Conservation (phyloP, 1,140 invertebrate species). For the Telenomus remus region DNA sequence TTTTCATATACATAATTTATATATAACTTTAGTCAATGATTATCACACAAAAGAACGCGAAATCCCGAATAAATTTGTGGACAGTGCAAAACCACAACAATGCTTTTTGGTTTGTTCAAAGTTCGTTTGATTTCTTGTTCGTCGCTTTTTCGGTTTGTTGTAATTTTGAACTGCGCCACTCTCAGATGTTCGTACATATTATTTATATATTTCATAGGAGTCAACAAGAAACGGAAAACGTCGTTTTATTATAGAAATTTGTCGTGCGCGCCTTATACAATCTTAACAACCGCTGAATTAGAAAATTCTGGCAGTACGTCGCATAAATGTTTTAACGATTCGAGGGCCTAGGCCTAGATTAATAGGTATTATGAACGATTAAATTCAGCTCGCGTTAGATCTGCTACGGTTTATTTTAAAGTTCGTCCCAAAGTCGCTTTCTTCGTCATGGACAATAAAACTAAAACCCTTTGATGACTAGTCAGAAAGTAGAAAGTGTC, state of each 20-base stretch:
- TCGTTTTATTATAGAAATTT: slow-evolving; percentile 24
- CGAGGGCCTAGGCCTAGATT: not conserved
- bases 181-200: not conserved
- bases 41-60: slow-evolving; percentile 43
- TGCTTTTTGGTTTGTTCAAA: not conserved
- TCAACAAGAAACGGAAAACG: slow-evolving; percentile 15
- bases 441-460: no score
- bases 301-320: slow-evolving; percentile 49
- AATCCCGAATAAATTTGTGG: slow-evolving; percentile 22
- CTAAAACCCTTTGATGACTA: no score
- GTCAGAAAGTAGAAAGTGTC: no score
- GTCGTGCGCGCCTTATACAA: slow-evolving; percentile 19
- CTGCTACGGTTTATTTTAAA: no score
- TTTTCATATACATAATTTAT: slow-evolving; percentile 42
- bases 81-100: slow-evolving; percentile 26
- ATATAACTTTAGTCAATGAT: slow-evolving; percentile 29
- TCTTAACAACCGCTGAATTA: slow-evolving; percentile 35
- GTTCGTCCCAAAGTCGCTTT: no score
- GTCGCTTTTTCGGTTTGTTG: not conserved
- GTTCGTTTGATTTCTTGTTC: not conserved
- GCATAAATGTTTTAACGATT: slow-evolving; percentile 29
- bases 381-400: no score
- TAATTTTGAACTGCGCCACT: slow-evolving; percentile 7
- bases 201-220: slow-evolving; percentile 5
- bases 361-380: no score